phyloP scores from a whole-genome alignment of 2,113 vertebrate species.

The Irena cyanogastra region DNA sequence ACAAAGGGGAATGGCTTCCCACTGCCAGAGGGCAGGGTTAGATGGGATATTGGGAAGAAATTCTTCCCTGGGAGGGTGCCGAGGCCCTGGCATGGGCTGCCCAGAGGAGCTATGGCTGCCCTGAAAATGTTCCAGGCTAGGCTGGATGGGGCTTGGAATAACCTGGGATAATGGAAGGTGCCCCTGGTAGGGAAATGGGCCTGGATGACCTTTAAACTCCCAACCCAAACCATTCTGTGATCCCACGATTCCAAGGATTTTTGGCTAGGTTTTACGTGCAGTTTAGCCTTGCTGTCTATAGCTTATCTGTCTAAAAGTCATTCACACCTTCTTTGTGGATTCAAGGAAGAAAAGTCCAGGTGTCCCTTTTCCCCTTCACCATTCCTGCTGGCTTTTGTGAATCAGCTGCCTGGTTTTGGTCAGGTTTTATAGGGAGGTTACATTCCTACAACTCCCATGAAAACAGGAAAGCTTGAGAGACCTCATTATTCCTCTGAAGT shows the following conservation, averaged over 20 bases:
- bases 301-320: not conserved
- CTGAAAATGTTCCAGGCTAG: not conserved
- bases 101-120: not conserved
- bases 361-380: not conserved
- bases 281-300: not conserved
- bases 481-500: not conserved
- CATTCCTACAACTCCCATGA: not conserved
- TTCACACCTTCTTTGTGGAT: not conserved
- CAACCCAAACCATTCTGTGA: not conserved
- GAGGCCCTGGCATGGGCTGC: not conserved
- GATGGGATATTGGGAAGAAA: not conserved
- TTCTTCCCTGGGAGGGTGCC: not conserved
- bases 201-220: not conserved
- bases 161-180: not conserved
- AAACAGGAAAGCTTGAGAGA: not conserved
- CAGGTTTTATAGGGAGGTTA: not conserved
- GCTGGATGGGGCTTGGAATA: fast-evolving
- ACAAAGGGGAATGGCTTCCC: not conserved
- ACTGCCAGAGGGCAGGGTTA: not conserved
- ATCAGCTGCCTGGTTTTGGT: not conserved
- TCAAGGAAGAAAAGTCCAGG: fast-evolving
- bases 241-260: not conserved
- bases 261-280: not conserved
- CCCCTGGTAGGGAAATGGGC: not conserved
- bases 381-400: not conserved